Evolutionary conservation across 2,113 vertebrate genomes (phyloP).

Genomic region (Anarrhichthys ocellatus): DNA sequence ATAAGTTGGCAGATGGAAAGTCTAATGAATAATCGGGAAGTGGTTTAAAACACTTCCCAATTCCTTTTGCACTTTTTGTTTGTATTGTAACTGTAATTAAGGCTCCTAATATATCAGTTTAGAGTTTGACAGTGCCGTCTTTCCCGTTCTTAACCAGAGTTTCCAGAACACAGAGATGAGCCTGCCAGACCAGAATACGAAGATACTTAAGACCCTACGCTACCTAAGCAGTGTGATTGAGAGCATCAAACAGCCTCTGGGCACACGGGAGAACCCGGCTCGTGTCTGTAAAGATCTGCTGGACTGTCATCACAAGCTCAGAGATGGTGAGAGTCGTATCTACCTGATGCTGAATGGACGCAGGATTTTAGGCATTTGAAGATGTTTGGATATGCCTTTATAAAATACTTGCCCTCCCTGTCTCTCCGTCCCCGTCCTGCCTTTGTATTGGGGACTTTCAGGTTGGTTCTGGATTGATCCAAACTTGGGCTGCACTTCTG

Average conservation of each 20-base stretch:
- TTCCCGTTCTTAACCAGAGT: conserved; percentile 80
- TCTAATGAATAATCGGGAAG: neutral
- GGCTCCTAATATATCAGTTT: neutral
- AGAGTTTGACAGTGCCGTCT: neutral
- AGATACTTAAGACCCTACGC: conserved; percentile 92
- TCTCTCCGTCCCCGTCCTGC: neutral
- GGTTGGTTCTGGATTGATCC: conserved; percentile 98
- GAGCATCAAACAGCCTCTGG: conserved; percentile 92
- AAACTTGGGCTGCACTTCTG: conserved; percentile 95
- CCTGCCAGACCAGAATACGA: conserved; percentile 86
- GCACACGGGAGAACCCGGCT: conserved; percentile 93
- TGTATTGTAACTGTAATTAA: neutral
- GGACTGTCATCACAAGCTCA: conserved; percentile 88
- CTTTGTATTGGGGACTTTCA: conserved; percentile 65
- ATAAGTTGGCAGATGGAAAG: neutral
- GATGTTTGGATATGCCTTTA: neutral
- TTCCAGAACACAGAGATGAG: conserved; percentile 92
- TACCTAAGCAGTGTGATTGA: conserved; percentile 92
- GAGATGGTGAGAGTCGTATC: conserved; percentile 87
- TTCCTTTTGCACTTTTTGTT: neutral
- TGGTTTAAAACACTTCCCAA: neutral
- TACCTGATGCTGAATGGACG: neutral
- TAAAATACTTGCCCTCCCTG: neutral
- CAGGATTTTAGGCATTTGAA: neutral
- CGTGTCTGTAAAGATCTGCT: conserved; percentile 95